Base-by-base conservation (phyloP, 2,113 vertebrate species). In the Variabilichromis moorii region DNA sequence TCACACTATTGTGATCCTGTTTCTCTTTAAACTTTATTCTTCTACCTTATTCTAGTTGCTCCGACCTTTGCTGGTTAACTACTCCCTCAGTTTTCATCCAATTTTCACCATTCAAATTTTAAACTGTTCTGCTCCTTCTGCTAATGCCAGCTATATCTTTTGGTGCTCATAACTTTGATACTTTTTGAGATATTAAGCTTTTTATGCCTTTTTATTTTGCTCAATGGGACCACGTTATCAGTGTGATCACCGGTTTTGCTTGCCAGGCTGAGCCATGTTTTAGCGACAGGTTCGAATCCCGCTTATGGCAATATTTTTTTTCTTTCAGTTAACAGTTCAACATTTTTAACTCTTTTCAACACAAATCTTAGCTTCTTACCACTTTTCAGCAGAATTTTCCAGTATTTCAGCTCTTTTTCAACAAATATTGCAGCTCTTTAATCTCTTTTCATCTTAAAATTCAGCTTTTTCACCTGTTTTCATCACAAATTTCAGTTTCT, bases 221-320 rank as follows among this genome's bases (percentile, higher is more conserved):
- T 54, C 53, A 54, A 7, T 54, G 53, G 53, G 10, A 54, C n/a
- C n/a, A 21, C 51, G 4, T 54, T 3, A 21, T 54, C 6, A 54
- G 53, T 21, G 10, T 54, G 53, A 21, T 7, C 53, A 54, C n/a
- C 2, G 2, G 9, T 54, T 54, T 54, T 54, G 2, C 53, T 11
- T 54, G n/a, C 51, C 9, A 0, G 51, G 51, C 9, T 11, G n/a
- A 21, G 51, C 51, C 3, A 21, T 54, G n/a, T 21, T 54, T 54
- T 3, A 54, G 5, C 5, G 1, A 24, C 10, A 24, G 53, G n/a
- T 54, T 54, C 0, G 6, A 54, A 54, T 54, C n/a, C 5, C 1
- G 3, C 53, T 54, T 54, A 54, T 54, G n/a, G 53, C 53, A 21
- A 12, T 6, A 1, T n/a, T 5, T 6, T n/a, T 6, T 40, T 37